A percentile compares a stretch with the other conserved stretches of the same genome.
phyloP scores from a whole-genome alignment of 1,140 invertebrate species.

The Drosophila aff. region DNA sequence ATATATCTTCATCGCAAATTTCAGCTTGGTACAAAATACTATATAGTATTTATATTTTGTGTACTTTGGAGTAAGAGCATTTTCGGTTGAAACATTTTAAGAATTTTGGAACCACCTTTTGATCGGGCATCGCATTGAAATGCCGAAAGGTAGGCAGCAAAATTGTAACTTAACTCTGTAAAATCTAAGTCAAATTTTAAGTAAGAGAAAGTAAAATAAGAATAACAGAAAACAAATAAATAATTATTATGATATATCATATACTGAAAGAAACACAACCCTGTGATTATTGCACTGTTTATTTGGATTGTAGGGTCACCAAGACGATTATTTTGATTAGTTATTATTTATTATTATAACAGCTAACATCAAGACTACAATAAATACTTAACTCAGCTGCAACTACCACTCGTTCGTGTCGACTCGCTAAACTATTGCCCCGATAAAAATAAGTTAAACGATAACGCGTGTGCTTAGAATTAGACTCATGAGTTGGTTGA shows the following conservation, averaged over 20 bases:
- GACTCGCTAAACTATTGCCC: conserved; percentile 71
- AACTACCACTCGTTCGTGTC: conserved; percentile 18
- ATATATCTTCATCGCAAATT: background rate
- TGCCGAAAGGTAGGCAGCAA: conserved; percentile 17
- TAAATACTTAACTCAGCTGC: conserved; percentile 41
- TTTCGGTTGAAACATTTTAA: background rate
- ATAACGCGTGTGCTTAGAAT: conserved; percentile 29
- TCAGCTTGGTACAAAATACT: no score
- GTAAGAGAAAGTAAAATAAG: background rate
- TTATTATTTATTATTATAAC: conserved; percentile 14
- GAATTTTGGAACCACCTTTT: background rate
- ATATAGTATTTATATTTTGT: background rate
- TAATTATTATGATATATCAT: background rate
- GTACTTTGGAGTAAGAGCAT: background rate
- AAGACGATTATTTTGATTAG: conserved; percentile 11
- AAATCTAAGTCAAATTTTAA: background rate
- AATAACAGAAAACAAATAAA: background rate
- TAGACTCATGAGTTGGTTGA: conserved; percentile 39
- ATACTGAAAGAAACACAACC: background rate
- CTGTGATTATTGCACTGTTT: conserved; percentile 19
- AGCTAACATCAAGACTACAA: conserved; percentile 54
- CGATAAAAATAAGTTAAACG: conserved; percentile 44
- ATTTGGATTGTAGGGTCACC: conserved; percentile 14
- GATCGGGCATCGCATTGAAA: background rate
- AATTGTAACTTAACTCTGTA: no score